phyloP scores from a whole-genome alignment of 2,797 vertebrate genomes.

The Oryzias dopingdopingensis region DNA sequence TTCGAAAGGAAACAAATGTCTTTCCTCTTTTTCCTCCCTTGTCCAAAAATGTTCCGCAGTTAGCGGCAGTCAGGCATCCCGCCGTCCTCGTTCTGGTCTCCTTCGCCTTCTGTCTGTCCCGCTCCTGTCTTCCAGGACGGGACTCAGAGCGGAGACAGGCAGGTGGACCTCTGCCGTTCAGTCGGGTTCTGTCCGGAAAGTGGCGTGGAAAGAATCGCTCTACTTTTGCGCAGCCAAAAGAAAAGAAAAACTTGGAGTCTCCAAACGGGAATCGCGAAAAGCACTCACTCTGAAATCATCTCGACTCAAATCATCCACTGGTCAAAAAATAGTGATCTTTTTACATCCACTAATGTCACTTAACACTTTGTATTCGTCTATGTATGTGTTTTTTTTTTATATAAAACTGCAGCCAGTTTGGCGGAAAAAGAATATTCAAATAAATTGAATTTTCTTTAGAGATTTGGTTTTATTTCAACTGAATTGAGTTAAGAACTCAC shows the following conservation, averaged over 20 bases:
- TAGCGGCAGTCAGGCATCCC: conserved; percentile 38
- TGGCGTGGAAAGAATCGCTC: conserved; percentile 50
- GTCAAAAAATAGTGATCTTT: not conserved
- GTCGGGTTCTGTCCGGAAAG: conserved; percentile 41
- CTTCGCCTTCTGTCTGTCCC: conserved; percentile 15
- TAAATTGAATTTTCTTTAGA: too few relatives aligned
- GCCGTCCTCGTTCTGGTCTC: not conserved
- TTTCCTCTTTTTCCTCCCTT: not conserved
- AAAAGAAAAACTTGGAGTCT: conserved; percentile 61
- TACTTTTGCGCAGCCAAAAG: conserved; percentile 59
- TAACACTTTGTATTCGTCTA: too few relatives aligned
- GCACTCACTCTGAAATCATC: conserved; percentile 16
- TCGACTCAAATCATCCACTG: conserved; percentile 6
- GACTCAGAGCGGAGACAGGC: conserved; percentile 15
- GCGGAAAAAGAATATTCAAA: too few relatives aligned
- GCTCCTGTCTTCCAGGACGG: conserved; percentile 31
- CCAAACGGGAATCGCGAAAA: conserved; percentile 45
- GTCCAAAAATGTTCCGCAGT: conserved; percentile 41
- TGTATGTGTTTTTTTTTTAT: too few relatives aligned
- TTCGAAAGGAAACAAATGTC: conserved; percentile 9
- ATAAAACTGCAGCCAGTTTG: too few relatives aligned
- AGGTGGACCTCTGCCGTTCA: conserved; percentile 25
- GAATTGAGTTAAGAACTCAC: too few relatives aligned
- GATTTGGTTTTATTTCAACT: too few relatives aligned
- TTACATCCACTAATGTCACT: too few relatives aligned